Evolutionary conservation across 2,113 vertebrate species (phyloP), one percentile per base, ranked within the genome.

Genomic region (Colaptes auratus): DNA sequence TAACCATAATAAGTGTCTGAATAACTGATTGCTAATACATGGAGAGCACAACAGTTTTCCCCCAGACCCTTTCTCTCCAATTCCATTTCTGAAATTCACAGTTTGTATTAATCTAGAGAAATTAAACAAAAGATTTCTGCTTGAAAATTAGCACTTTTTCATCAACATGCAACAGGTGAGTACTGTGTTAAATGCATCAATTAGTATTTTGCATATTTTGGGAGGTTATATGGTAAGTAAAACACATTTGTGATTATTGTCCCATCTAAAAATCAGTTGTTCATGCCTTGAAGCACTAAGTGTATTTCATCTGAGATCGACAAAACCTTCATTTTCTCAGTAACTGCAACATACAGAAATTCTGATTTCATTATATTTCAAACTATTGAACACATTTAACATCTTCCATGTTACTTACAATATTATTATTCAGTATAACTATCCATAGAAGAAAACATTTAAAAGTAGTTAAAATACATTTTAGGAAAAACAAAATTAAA

Each of bases 31-130:
- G 15, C 1, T 59, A 30, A 48, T 25, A 19, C 10, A 25, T 7
- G 12, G 25, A 69, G 3, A 59, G 11, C 10, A 23, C 1, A 2
- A 6, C 10, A 19, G 6, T 42, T 61, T 6, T 25, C 3, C 7
- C 7, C 4, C 20, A 53, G 28, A 30, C 7, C 21, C 23, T 46
- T 48, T 30, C 15, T 19, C 27, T 2, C 12, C 3, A 4, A 3
- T 33, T 61, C 31, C 4, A 15, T 56, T 75, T 60, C 6, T 63
- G 39, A 77, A 72, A 72, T 36, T 56, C 39, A 60, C 3, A 44
- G 23, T 25, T 4, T 50, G 3, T 2, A 2, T 42, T 39, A 23
- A 73, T 19, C 63, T 56, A 15, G 59, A 56, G 6, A 84, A 56
- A 63, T 31, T 8, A 35, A n/a, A 66, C 50, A 11, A 44, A 70